Percentiles rank a stretch among this genome's conserved stretches.
phyloP scores from a whole-genome alignment of 2,888 invertebrate genomes.

The Bursaphelenchus okinawaensis region DNA sequence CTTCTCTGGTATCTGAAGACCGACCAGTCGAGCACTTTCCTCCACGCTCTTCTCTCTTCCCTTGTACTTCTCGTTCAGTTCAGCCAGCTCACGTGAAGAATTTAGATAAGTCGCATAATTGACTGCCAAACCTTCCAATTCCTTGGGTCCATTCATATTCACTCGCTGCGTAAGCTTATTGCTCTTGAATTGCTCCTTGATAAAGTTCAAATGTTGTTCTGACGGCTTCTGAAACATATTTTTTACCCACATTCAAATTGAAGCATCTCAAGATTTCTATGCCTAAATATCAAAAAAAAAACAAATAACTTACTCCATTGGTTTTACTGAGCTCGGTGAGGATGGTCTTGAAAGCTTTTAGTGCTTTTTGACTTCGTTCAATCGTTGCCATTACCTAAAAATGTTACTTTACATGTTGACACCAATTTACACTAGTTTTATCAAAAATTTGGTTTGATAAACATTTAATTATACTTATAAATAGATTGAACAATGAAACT shows the following conservation, averaged over 20 bases:
- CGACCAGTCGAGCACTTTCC: constrained; percentile 50
- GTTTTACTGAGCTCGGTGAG: constrained; percentile 37
- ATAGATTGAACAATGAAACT: too few species aligned
- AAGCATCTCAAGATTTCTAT: too few species aligned
- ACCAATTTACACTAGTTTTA: too few species aligned
- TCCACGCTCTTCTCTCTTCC: constrained; percentile 46
- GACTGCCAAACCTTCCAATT: constrained; percentile 42
- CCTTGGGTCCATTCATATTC: constrained; percentile 41
- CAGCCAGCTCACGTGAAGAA: constrained; percentile 35
- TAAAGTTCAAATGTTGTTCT: constrained; percentile 37
- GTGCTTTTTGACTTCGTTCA: constrained; percentile 26
- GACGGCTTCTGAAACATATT: constrained; percentile 11
- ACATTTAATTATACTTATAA: too few species aligned
- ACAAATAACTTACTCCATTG: constrained; percentile 33
- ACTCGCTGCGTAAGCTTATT: constrained; percentile 37
- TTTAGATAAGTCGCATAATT: constrained; percentile 45
- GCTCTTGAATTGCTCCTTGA: constrained; percentile 37
- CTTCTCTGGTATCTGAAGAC: constrained; percentile 41
- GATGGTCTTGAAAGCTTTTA: constrained; percentile 37
- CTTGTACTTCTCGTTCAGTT: constrained; percentile 41
- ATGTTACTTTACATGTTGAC: too few species aligned
- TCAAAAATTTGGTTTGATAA: too few species aligned
- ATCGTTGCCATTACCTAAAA: constrained; percentile 12
- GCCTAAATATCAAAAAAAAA: background rate
- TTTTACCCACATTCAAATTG: background rate